Evolutionary conservation across 2,888 invertebrate genomes (phyloP), one percentile per base, ranked within the genome.

Genomic region (Leptinotarsa rubiginosa): DNA sequence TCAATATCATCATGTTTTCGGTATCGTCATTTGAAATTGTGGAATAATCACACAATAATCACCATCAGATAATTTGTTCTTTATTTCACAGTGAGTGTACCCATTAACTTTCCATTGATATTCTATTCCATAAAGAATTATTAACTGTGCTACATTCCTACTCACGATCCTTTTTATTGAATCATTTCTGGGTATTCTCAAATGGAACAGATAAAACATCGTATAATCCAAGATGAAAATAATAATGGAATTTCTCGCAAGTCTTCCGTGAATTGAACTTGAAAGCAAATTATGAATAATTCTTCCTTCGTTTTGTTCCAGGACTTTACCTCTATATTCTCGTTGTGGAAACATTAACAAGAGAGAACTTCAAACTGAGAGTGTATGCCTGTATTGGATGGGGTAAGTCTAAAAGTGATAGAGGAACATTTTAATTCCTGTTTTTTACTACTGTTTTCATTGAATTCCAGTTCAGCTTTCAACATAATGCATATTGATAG

Each of bases 241-340:
- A 56, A 22, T 18, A 41, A 41, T 41, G 12, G 41, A 41, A 10
- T 52, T 18, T 10, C 18, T 52, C 52, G 2, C n/a, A 52, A 52
- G n/a, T 52, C 18, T 12, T 52, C 18, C 7, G 52, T 52, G 18
- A 52, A 52, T 2, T 52, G 1, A 52, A 18, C 18, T 52, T 18
- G 52, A 13, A 18, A 10, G 52, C 18, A 18, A 18, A 52, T 52
- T 52, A 52, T 52, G 52, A 52, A 22, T 56, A 13, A 22, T 20
- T 59, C 22, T 22, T 31, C 22, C 72, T 75, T 75, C 62, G 65
- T 77, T 76, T 56, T 77, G 65, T 76, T 90, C 72, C 89, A 95
- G 96, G 96, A 73, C 89, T 96, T 68, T 96, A 96, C 87, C 90
- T 96, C 74, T 96, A 96, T 86, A 93, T 96, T 90, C 89, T 96